A percentile compares a stretch with the other conserved stretches of the same genome.
These are phyloP conservation scores for Clitarchus hookeri DNA, from an alignment of 2,888 invertebrate genomes.

Conservation along the genomic window DNA sequence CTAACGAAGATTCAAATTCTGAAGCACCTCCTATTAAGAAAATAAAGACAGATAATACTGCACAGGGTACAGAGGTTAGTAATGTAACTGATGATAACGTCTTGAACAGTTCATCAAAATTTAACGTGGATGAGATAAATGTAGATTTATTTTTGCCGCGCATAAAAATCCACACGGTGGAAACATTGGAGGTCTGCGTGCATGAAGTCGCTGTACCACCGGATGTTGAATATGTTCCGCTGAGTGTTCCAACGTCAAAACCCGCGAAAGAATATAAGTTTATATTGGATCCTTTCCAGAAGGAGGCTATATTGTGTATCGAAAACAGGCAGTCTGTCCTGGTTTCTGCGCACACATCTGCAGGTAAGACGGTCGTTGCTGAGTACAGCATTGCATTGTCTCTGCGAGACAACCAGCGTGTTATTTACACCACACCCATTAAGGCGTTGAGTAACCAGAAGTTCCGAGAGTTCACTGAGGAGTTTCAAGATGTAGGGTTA, in stretches of 20 bases:
- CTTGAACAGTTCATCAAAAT: slow-evolving; percentile 25
- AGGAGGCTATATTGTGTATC: slow-evolving; percentile 93
- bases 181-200: slow-evolving; percentile 89
- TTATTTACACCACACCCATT: slow-evolving; percentile 99
- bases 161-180: slow-evolving; percentile 85
- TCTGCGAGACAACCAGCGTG: slow-evolving; percentile 90
- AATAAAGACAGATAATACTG: slow-evolving; percentile 15
- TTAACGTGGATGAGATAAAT: slow-evolving; percentile 37
- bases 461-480: slow-evolving; percentile 95
- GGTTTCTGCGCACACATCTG: slow-evolving; percentile 98
- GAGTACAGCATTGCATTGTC: slow-evolving; percentile 98
- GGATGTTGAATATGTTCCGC: slow-evolving; percentile 74
- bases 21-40: slow-evolving; percentile 12
- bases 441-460: slow-evolving; percentile 99
- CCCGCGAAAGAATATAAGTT: slow-evolving; percentile 95
- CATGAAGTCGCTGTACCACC: slow-evolving; percentile 97
- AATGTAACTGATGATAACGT: background rate
- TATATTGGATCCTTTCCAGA: slow-evolving; percentile 96
- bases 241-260: slow-evolving; percentile 58
- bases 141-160: slow-evolving; percentile 64
- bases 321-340: slow-evolving; percentile 98
- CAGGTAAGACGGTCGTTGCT: slow-evolving; percentile 97
- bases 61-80: background rate
- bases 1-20: background rate
- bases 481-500: slow-evolving; percentile 96